Evolutionary conservation across 2,888 invertebrate genomes (phyloP).

Genomic region (Tipula confusa): DNA sequence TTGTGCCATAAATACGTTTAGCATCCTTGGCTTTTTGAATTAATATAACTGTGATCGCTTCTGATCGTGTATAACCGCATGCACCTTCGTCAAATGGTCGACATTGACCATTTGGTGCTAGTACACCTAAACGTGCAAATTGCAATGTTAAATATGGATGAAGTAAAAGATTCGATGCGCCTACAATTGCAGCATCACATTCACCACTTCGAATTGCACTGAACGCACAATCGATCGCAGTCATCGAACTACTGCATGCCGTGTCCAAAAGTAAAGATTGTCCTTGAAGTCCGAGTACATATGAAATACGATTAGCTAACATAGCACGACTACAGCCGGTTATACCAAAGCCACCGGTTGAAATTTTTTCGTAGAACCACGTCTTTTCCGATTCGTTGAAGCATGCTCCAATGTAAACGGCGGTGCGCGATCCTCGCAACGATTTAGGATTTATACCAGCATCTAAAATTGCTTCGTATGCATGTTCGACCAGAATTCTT

Average conservation of each 20-base stretch:
- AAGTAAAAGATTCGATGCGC: conserved; percentile 77
- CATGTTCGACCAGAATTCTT: conserved; percentile 69
- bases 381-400: conserved; percentile 67
- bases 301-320: conserved; percentile 87
- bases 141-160: conserved; percentile 86
- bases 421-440: conserved; percentile 63
- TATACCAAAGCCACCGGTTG: conserved; percentile 51
- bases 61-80: conserved; percentile 79
- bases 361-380: conserved; percentile 63
- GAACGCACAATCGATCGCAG: conserved; percentile 80
- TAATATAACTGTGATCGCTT: conserved; percentile 66
- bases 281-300: conserved; percentile 80
- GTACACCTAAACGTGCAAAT: conserved; percentile 57
- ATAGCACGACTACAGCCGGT: conserved; percentile 77
- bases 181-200: conserved; percentile 86
- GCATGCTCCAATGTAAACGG: conserved; percentile 69
- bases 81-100: conserved; percentile 85
- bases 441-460: conserved; percentile 64
- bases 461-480: conserved; percentile 75
- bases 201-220: conserved; percentile 70
- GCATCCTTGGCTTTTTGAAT: conserved; percentile 68
- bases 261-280: conserved; percentile 88
- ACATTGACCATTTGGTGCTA: conserved; percentile 68
- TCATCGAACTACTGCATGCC: conserved; percentile 90
- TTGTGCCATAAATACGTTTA: conserved; percentile 62